These are phyloP conservation scores for Anthopleura sola DNA, from an alignment of 64 coral and sea anemone species.

Conservation along the genomic window DNA sequence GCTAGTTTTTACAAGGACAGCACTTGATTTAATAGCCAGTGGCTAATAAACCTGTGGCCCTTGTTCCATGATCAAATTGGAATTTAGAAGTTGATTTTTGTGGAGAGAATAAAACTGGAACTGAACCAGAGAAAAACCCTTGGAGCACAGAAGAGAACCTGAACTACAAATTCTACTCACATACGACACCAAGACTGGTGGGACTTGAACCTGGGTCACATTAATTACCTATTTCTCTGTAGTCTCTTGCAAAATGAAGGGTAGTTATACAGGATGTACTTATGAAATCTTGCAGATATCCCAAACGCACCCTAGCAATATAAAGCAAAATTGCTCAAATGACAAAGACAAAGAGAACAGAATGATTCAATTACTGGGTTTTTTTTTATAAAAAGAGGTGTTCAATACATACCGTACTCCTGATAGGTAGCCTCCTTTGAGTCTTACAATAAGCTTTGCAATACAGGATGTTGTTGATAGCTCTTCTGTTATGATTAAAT, in stretches of 20 bases:
- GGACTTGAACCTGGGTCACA: too few species aligned
- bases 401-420: conserved; percentile 73
- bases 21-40: too few species aligned
- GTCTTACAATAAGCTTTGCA: conserved; percentile 78
- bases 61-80: too few species aligned
- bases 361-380: too few species aligned
- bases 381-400: neutral
- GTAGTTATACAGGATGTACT: conserved; percentile 94
- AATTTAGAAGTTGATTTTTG: too few species aligned
- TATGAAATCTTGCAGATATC: conserved; percentile 77
- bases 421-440: conserved; percentile 85
- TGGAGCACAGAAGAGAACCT: too few species aligned
- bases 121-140: too few species aligned
- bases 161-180: too few species aligned
- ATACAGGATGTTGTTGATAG: conserved; percentile 75
- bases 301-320: conserved; percentile 68
- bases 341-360: neutral
- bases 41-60: too few species aligned
- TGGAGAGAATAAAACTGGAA: too few species aligned
- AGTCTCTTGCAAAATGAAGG: conserved; percentile 79
- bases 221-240: conserved; percentile 52
- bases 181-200: too few species aligned
- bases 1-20: too few species aligned
- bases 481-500: conserved; percentile 54
- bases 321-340: neutral